These are phyloP conservation scores for Nomada ferruginata DNA, from an alignment of 2,888 invertebrate genomes.

Conservation along the genomic window DNA sequence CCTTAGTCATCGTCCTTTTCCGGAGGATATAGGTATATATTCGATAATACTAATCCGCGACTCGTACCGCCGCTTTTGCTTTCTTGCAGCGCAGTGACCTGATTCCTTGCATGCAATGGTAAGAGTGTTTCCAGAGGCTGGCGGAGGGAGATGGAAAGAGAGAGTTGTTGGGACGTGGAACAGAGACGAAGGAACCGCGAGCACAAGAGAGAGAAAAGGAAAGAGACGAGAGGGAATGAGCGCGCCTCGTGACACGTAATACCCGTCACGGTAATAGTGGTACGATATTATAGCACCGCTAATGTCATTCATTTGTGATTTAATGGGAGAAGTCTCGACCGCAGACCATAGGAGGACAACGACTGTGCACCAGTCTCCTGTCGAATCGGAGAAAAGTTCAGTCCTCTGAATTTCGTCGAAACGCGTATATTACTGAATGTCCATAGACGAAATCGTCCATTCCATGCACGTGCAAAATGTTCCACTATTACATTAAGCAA, in stretches of 20 bases:
- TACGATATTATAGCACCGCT: slow-evolving; percentile 83
- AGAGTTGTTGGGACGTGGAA: slow-evolving; percentile 62
- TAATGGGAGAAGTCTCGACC: slow-evolving; percentile 80
- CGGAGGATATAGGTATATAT: slow-evolving; percentile 74
- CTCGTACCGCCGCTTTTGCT: slow-evolving; percentile 79
- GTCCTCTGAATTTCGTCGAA: background rate
- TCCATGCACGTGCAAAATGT: too few relatives aligned
- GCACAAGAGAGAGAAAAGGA: slow-evolving; percentile 54
- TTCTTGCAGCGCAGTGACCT: slow-evolving; percentile 84
- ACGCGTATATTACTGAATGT: background rate
- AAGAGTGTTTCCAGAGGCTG: slow-evolving; percentile 80
- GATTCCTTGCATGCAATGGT: slow-evolving; percentile 82
- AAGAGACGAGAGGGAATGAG: slow-evolving; percentile 53
- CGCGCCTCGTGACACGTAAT: slow-evolving; percentile 82
- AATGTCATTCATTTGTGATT: slow-evolving; percentile 83
- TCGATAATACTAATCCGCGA: slow-evolving; percentile 82
- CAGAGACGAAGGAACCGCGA: slow-evolving; percentile 61
- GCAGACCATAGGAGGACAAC: slow-evolving; percentile 61
- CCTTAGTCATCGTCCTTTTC: slow-evolving; percentile 77
- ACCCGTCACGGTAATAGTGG: slow-evolving; percentile 82
- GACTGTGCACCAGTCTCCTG: slow-evolving; percentile 38
- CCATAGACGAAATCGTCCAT: too few relatives aligned
- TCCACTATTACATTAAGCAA: too few relatives aligned
- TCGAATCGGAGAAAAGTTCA: slow-evolving; percentile 15
- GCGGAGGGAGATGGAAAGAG: slow-evolving; percentile 71